Evolutionary conservation across 2,888 invertebrate species (phyloP).

Genomic region (Harpalus rubripes): DNA sequence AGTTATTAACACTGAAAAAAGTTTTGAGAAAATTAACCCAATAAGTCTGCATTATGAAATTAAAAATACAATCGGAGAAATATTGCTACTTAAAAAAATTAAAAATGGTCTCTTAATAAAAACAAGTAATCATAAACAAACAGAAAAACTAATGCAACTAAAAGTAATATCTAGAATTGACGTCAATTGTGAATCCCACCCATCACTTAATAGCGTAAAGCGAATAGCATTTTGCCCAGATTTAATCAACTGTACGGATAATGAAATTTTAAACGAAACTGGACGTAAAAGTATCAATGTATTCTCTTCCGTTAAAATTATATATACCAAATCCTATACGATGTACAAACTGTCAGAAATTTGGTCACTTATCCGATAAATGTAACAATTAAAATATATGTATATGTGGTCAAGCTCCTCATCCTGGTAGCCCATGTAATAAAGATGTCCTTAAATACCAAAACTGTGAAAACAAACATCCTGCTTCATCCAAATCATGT

Average conservation of each 20-base stretch:
- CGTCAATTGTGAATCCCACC: not conserved
- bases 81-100: not conserved
- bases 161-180: not conserved
- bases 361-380: not conserved
- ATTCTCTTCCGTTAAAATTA: slow-evolving; percentile 1
- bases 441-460: not conserved
- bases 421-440: not conserved
- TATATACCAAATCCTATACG: slow-evolving; percentile 3
- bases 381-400: not conserved
- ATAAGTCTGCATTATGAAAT: not conserved
- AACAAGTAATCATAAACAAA: not conserved
- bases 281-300: slow-evolving; percentile 6
- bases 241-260: not conserved
- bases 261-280: not conserved
- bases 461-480: not conserved
- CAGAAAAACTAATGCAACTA: not conserved
- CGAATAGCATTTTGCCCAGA: not conserved
- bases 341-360: not conserved
- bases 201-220: not conserved
- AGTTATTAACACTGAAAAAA: not conserved
- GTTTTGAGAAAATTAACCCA: not conserved
- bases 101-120: not conserved
- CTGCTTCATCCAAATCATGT: not conserved
- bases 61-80: not conserved
- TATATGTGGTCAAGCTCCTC: not conserved